Percentiles rank a stretch among this genome's conserved stretches.
Evolutionary conservation across 2,797 vertebrate genomes (phyloP).

Genomic region (Propithecus perrieri): DNA sequence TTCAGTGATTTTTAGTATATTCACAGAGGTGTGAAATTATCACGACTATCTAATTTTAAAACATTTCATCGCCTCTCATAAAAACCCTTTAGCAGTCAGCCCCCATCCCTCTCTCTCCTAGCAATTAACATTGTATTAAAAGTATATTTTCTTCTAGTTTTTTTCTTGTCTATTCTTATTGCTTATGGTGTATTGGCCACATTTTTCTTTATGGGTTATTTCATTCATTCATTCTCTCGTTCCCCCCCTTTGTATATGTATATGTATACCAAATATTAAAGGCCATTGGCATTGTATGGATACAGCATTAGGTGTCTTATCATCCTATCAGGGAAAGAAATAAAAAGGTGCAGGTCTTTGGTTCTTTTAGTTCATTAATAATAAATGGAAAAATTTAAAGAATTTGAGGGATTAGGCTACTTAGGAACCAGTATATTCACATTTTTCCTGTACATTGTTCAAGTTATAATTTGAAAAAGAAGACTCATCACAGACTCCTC

Average conservation of each 20-base stretch:
- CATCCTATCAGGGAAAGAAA: not conserved
- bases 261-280: not conserved
- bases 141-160: not conserved
- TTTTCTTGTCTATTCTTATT: not conserved
- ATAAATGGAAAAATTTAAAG: constrained; percentile 9
- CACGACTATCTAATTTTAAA: not conserved
- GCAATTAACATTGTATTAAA: not conserved
- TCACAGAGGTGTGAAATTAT: not conserved
- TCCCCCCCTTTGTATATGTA: not conserved
- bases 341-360: not conserved
- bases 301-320: not conserved
- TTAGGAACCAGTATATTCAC: not conserved
- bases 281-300: not conserved
- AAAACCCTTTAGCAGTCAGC: not conserved
- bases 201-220: not conserved
- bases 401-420: not conserved
- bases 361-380: constrained; percentile 46
- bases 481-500: not conserved
- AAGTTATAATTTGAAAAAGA: constrained; percentile 52
- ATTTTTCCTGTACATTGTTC: constrained; percentile 29
- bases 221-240: not conserved
- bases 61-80: not conserved
- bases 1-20: not conserved
- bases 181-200: not conserved
- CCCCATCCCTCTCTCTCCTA: not conserved